Conservation (phyloP, 2,888 invertebrate species). For the Platycheirus albimanus region DNA sequence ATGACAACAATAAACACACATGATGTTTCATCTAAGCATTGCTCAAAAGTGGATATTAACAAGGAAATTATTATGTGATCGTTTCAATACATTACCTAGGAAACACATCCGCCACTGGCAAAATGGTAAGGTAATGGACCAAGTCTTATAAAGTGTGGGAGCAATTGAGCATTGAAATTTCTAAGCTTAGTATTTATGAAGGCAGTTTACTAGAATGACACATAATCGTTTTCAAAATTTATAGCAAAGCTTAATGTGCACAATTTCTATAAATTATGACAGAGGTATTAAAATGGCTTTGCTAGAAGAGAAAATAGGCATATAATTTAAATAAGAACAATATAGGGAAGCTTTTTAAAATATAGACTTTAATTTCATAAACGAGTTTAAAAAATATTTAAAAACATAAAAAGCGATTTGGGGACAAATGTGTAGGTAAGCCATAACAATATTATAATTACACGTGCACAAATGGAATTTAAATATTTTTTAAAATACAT, state of each 20-base stretch:
- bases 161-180: constrained; percentile 23
- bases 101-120: not conserved
- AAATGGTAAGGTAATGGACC: constrained; percentile 7
- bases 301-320: not conserved
- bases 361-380: no score
- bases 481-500: no score
- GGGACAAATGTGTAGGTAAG: no score
- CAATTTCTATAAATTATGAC: constrained; percentile 9
- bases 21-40: not conserved
- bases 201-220: constrained; percentile 4
- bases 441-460: no score
- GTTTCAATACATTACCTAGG: not conserved
- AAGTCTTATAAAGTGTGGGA: constrained; percentile 8
- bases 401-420: no score
- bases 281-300: not conserved
- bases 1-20: constrained; percentile 11
- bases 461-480: no score
- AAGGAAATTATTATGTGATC: not conserved
- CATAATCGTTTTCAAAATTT: constrained; percentile 25
- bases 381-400: no score
- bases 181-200: not conserved
- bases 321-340: no score
- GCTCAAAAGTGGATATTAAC: not conserved
- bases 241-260: constrained; percentile 13
- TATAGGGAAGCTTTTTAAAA: no score